Base-by-base conservation (phyloP, 2,888 invertebrate species). In the Lycophotia porphyrea region DNA sequence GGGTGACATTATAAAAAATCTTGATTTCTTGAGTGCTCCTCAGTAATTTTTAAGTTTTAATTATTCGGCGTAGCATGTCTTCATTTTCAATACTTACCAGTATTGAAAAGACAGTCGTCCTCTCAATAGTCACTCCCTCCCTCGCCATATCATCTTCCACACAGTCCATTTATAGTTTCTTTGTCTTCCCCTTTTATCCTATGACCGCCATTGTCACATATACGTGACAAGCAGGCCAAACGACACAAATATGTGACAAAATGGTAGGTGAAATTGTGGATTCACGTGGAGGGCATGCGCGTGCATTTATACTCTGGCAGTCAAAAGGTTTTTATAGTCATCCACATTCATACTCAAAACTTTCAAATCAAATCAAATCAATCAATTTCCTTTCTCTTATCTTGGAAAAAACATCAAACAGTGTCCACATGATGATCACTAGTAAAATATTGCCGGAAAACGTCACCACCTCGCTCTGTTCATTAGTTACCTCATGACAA, bases 401-500 rank as follows among this genome's bases (percentile, higher is more conserved):
- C 61, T 61, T 36, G 21, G 13, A 18, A n/a, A n/a, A 36, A 63
- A n/a, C 3, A n/a, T 11, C n/a, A 5, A 61, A 61, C 61, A n/a
- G n/a, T 11, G 52, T n/a, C 52, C 52, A 49, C 52, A n/a, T 52
- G 13, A 18, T 4, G 34, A 69, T 36, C 3, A n/a, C 34, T n/a
- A 66, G 13, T 27, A 44, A 47, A 71, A 47, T 27, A 36, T 27
- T 47, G 0, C 44, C 21, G 18, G 44, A 27, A 68, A n/a, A 44
- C 7, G 1, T 13, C 21, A n/a, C 67, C 34, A 27, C 1, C 71
- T 11, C 36, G 34, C 21, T 21, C 3, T 5, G 18, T 64, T 36
- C 27, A 27, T 39, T n/a, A 77, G 44, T 39, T 1, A n/a, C 21
- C 47, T 76, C 64, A 24, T 34, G n/a, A 58, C 34, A 36, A 39